A percentile compares a stretch with the other conserved stretches of the same genome.
These are phyloP conservation scores for Elephas maximus DNA, from an alignment of 2,113 vertebrate species.

Conservation along the genomic window DNA sequence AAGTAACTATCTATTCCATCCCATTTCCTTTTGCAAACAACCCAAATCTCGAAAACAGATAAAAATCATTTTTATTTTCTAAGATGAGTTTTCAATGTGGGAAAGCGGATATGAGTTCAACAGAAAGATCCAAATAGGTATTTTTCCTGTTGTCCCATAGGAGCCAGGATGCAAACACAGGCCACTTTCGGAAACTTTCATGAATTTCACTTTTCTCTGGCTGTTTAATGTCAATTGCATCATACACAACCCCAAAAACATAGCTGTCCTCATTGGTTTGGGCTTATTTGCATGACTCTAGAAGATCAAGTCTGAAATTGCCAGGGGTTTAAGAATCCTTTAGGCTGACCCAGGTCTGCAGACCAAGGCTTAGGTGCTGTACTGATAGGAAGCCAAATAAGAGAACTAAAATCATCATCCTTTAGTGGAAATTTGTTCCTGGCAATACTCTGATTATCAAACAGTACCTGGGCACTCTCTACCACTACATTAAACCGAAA, in stretches of 20 bases:
- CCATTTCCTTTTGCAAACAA: not conserved
- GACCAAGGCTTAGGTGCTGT: accelerated
- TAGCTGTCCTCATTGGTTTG: not conserved
- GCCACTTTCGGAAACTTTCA: not conserved
- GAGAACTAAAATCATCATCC: accelerated
- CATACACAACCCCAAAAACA: not conserved
- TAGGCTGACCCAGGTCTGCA: not conserved
- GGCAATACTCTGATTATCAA: accelerated
- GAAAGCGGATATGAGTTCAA: too few species aligned
- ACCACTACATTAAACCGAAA: not conserved
- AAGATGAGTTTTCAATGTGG: not conserved
- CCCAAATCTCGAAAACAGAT: not conserved
- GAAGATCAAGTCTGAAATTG: not conserved
- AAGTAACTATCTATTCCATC: not conserved
- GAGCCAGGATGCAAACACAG: not conserved
- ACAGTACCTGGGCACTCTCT: too few species aligned
- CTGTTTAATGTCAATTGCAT: not conserved
- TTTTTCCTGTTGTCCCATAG: not conserved
- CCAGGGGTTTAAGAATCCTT: not conserved
- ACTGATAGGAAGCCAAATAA: accelerated
- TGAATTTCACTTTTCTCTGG: not conserved
- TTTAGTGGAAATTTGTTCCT: not conserved
- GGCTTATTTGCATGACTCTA: not conserved
- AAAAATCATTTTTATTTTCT: not conserved
- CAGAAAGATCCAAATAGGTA: not conserved